Conservation (phyloP, 2,797 vertebrate genomes). For the Linurgus olivaceus region DNA sequence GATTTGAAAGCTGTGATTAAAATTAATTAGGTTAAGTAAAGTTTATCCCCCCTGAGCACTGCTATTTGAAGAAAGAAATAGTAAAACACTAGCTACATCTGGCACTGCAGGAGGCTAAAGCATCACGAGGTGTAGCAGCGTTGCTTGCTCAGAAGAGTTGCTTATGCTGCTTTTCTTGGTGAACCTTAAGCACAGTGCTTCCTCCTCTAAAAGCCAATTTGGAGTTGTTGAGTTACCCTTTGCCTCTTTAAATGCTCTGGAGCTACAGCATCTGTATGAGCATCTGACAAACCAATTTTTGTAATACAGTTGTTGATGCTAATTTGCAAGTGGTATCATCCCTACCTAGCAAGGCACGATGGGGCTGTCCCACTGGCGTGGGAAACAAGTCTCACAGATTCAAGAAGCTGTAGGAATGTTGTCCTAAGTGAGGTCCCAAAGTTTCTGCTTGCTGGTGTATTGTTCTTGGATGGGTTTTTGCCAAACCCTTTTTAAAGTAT, state of each 20-base stretch:
- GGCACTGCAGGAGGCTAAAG: slow-evolving; percentile 70
- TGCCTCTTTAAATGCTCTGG: slow-evolving; percentile 52
- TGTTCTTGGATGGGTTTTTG: background rate
- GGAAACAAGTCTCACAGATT: background rate
- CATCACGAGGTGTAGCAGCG: slow-evolving; percentile 34
- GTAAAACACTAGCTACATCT: slow-evolving; percentile 75
- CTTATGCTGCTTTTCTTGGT: slow-evolving; percentile 65
- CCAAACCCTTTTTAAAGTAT: background rate
- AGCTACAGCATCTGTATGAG: slow-evolving; percentile 30
- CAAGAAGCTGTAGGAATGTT: background rate
- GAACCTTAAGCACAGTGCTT: slow-evolving; percentile 10
- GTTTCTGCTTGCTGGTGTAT: background rate
- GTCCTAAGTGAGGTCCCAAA: background rate
- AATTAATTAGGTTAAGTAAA: slow-evolving; percentile 88
- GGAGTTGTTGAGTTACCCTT: slow-evolving; percentile 56
- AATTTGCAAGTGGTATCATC: background rate
- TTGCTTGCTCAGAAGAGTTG: slow-evolving; percentile 35
- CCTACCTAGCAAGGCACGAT: background rate
- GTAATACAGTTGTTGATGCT: background rate
- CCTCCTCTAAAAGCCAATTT: slow-evolving; percentile 64
- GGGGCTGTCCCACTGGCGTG: accelerated
- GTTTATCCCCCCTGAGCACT: slow-evolving; percentile 83
- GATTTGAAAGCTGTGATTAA: slow-evolving; percentile 86
- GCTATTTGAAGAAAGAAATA: slow-evolving; percentile 77
- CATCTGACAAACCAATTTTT: background rate